Percentiles rank a stretch among this genome's conserved stretches.
phyloP scores from a whole-genome alignment of 2,113 vertebrate genomes.

The Sinocyclocheilus anophthalmus region DNA sequence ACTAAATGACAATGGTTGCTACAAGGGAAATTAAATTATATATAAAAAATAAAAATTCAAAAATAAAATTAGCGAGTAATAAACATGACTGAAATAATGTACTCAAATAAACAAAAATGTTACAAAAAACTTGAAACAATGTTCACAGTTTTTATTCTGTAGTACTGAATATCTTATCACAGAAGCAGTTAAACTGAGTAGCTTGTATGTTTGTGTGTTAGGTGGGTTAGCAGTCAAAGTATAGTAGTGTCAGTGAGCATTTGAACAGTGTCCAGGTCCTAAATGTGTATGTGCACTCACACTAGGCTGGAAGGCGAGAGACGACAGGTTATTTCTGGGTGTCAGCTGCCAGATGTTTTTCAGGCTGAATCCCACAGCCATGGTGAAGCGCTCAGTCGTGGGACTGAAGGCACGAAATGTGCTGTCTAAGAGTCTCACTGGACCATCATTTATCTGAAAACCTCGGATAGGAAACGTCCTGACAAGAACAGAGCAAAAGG shows the following conservation, averaged over 20 bases:
- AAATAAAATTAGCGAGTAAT: not conserved
- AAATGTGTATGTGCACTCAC: slow-evolving; percentile 73
- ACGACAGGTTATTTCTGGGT: slow-evolving; percentile 91
- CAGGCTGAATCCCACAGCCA: slow-evolving; percentile 91
- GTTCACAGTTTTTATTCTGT: not conserved
- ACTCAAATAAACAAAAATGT: not conserved
- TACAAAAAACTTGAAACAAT: no score
- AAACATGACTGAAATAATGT: not conserved
- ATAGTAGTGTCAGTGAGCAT: not conserved
- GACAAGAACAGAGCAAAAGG: not conserved
- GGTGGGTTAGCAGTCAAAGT: not conserved
- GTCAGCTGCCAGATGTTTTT: slow-evolving; percentile 98
- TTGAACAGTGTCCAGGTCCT: not conserved
- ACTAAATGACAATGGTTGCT: not conserved
- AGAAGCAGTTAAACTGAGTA: not conserved
- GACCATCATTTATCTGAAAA: slow-evolving; percentile 98
- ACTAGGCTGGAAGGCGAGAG: slow-evolving; percentile 84
- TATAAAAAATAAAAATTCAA: not conserved
- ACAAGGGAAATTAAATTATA: not conserved
- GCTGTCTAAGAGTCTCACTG: slow-evolving; percentile 85
- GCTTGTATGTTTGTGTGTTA: not conserved
- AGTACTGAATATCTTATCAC: not conserved
- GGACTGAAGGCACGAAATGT: slow-evolving; percentile 89
- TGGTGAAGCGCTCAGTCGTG: slow-evolving; percentile 87
- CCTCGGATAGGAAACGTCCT: slow-evolving; percentile 96